Percentiles rank a stretch among this genome's conserved stretches.
These are phyloP conservation scores for Megalops atlanticus DNA, from an alignment of 2,113 vertebrate genomes.

Conservation along the genomic window DNA sequence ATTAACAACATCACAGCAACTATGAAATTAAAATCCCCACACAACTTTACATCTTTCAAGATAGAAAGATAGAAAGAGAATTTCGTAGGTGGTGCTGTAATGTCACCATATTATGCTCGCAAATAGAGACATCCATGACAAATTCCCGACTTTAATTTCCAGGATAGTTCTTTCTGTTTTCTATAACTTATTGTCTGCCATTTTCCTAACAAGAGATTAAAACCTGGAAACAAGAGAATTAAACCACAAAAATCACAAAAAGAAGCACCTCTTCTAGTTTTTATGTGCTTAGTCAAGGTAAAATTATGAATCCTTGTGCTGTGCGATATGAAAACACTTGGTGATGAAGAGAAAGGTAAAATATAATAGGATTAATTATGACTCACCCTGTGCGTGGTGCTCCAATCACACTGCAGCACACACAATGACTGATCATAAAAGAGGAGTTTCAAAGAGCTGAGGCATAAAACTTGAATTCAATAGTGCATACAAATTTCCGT, in stretches of 20 bases:
- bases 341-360: conserved; percentile 6
- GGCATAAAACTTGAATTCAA: neutral
- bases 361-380: conserved; percentile 5
- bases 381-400: neutral
- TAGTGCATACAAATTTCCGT: neutral
- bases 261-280: neutral
- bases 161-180: neutral
- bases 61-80: too few species aligned
- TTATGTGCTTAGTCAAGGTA: neutral
- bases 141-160: neutral
- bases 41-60: neutral
- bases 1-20: neutral
- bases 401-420: neutral
- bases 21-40: neutral
- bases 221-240: too few species aligned
- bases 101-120: neutral
- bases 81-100: neutral
- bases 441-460: conserved; percentile 14
- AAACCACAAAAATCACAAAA: neutral
- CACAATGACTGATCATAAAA: neutral
- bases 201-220: too few species aligned
- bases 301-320: neutral
- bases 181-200: neutral
- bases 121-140: neutral
- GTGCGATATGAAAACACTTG: neutral